Evolutionary conservation across 2,888 invertebrate species (phyloP).

Genomic region (Brachypterus glaber): DNA sequence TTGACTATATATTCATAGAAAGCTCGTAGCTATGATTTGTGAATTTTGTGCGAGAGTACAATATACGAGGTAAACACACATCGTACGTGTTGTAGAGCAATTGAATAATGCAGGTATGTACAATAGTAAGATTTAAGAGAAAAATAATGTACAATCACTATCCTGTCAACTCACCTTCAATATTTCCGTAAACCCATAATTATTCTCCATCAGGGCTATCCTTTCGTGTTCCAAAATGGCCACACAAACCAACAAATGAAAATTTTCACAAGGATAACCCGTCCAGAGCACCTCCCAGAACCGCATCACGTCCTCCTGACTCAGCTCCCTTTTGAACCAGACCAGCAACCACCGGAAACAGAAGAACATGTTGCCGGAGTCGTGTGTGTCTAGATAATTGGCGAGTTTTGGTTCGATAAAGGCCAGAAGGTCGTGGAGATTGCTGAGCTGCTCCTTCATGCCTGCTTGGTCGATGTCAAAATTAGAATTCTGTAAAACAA

Average conservation of each 20-base stretch:
- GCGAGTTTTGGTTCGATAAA: constrained; percentile 79
- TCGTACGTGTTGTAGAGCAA: no score
- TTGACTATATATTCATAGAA: no score
- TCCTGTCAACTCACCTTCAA: constrained; percentile 71
- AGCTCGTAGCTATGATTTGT: no score
- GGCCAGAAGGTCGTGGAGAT: constrained; percentile 71
- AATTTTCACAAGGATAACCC: constrained; percentile 85
- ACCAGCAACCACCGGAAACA: constrained; percentile 92
- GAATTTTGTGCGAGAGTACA: no score
- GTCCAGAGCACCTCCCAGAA: constrained; percentile 98
- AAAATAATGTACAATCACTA: constrained; percentile 5
- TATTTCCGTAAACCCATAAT: constrained; percentile 93
- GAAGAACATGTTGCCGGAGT: constrained; percentile 95
- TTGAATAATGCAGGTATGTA: no score
- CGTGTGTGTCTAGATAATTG: constrained; percentile 75
- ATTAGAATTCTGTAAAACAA: constrained; percentile 48
- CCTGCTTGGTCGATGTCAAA: constrained; percentile 96
- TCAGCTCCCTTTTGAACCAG: constrained; percentile 87
- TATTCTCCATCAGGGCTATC: constrained; percentile 75
- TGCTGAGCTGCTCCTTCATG: constrained; percentile 86
- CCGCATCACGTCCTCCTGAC: constrained; percentile 74
- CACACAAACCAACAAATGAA: constrained; percentile 86
- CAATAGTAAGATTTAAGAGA: no score
- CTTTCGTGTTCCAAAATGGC: constrained; percentile 90
- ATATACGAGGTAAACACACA: no score